These are phyloP conservation scores for Stercorarius parasiticus DNA, from an alignment of 2,113 vertebrate genomes.

Conservation along the genomic window DNA sequence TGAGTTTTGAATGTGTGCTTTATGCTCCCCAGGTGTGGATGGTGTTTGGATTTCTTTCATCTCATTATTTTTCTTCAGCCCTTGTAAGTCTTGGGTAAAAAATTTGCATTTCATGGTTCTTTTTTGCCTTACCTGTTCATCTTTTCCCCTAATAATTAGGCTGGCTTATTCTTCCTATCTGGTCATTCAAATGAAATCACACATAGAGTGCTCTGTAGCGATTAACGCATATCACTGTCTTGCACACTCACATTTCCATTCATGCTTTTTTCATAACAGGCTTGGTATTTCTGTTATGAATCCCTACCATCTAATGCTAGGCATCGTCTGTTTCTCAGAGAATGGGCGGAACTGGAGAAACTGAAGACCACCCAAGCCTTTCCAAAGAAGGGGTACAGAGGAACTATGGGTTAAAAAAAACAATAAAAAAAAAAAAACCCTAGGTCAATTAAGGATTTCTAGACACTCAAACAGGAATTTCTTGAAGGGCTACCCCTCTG, in stretches of 20 bases:
- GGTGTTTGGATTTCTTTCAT: not conserved
- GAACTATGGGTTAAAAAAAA: not conserved
- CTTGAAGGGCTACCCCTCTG: not conserved
- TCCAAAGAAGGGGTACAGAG: not conserved
- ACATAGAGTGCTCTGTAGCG: not conserved
- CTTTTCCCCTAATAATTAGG: not conserved
- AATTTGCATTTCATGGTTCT: not conserved
- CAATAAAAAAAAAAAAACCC: not conserved
- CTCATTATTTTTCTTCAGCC: not conserved
- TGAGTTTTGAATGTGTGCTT: not conserved
- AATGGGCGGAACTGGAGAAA: not conserved
- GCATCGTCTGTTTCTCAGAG: not conserved
- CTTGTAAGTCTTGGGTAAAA: not conserved
- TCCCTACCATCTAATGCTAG: not conserved
- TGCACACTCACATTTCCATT: not conserved
- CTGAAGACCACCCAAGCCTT: rapidly evolving
- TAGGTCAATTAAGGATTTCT: not conserved
- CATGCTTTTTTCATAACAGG: not conserved
- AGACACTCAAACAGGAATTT: not conserved
- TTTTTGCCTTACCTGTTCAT: not conserved
- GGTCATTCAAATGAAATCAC: not conserved
- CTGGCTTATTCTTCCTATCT: not conserved
- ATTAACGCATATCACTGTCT: not conserved
- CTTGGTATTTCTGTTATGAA: not conserved
- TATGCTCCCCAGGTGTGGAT: not conserved